Evolutionary conservation across 2,797 vertebrate genomes (phyloP).

Genomic region (Periophthalmus magnuspinnatus): DNA sequence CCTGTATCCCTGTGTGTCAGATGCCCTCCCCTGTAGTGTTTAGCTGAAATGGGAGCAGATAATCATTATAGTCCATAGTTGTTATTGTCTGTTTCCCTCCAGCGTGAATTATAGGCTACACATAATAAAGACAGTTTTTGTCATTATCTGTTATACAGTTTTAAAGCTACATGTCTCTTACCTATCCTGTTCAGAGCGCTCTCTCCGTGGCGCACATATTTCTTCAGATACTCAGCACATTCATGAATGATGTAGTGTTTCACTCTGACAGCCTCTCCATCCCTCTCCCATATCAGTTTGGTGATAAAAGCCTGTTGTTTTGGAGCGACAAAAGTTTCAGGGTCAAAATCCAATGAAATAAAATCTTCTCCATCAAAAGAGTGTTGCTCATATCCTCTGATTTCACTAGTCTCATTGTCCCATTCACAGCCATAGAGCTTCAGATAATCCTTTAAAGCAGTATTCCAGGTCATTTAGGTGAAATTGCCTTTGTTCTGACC

Average conservation of each 20-base stretch:
- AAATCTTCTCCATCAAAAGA: slow-evolving; percentile 32
- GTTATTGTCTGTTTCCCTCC: too few relatives aligned
- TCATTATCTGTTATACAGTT: too few relatives aligned
- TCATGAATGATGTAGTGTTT: too few relatives aligned
- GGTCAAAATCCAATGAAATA: slow-evolving; percentile 15
- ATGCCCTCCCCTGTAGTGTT: too few relatives aligned
- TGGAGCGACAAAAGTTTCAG: slow-evolving; percentile 3
- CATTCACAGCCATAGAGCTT: slow-evolving; percentile 10
- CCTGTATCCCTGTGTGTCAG: too few relatives aligned
- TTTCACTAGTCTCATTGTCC: slow-evolving; percentile 10
- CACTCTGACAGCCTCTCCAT: too few relatives aligned
- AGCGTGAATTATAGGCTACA: not conserved
- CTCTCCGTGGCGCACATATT: not conserved
- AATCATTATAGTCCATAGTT: too few relatives aligned
- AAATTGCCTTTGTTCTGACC: too few relatives aligned
- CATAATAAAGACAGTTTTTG: not conserved
- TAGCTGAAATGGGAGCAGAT: too few relatives aligned
- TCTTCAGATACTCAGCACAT: too few relatives aligned
- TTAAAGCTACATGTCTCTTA: not conserved
- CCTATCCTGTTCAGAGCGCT: slow-evolving; percentile 5
- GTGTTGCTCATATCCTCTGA: not conserved
- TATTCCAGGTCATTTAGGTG: too few relatives aligned
- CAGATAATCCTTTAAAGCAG: too few relatives aligned
- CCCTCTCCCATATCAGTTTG: not conserved
- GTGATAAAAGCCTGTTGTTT: not conserved